Evolutionary conservation across 64 coral and sea anemone species (phyloP).

Genomic region (Astreopora myriophthalma): DNA sequence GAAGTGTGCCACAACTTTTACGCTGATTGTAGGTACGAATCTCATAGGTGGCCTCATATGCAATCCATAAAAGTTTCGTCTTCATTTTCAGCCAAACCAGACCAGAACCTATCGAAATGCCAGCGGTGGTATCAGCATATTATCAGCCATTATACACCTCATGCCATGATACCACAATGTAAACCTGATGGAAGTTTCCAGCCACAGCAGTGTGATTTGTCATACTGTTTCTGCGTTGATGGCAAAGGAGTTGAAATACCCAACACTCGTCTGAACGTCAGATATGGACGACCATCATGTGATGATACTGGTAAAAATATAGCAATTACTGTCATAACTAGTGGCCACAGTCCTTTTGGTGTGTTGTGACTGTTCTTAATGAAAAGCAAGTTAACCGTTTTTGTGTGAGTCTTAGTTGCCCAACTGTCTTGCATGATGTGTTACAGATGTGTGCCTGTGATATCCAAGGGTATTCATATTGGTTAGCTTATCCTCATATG

Average conservation of each 20-base stretch:
- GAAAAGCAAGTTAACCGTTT: no score
- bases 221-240: constrained; percentile 83
- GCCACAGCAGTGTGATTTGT: constrained; percentile 57
- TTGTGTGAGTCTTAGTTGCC: no score
- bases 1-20: no score
- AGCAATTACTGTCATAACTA: not conserved
- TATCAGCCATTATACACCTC: constrained; percentile 42
- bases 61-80: not conserved
- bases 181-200: constrained; percentile 67
- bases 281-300: constrained; percentile 55
- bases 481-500: no score
- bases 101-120: not conserved
- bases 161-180: constrained; percentile 53
- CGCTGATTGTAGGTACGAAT: no score
- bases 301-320: not conserved
- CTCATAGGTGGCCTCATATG: no score
- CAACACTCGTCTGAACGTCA: constrained; percentile 49
- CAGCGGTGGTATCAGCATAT: constrained; percentile 31
- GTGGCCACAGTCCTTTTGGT: no score
- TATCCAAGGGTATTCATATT: no score
- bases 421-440: no score
- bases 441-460: no score
- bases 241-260: constrained; percentile 60
- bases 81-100: not conserved
- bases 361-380: no score